These are phyloP conservation scores for Blastobasis lacticolella DNA, from an alignment of 2,888 invertebrate species.

Conservation along the genomic window DNA sequence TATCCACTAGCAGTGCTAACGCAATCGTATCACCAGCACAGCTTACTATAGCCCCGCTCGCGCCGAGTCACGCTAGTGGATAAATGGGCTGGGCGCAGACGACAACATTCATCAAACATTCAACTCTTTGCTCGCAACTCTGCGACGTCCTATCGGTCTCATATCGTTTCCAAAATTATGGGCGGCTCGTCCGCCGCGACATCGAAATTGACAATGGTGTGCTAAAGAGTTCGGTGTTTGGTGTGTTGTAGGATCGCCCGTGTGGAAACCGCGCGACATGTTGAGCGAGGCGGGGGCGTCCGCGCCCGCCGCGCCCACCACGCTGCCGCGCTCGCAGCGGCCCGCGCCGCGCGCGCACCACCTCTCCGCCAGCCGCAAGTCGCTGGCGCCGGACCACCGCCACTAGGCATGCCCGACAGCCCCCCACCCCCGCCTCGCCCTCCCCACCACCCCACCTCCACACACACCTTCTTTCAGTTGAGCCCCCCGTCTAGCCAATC, in stretches of 20 bases:
- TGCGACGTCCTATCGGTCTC: slow-evolving; percentile 54
- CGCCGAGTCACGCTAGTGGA: slow-evolving; percentile 6
- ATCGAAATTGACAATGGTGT: slow-evolving; percentile 28
- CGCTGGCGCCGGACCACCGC: slow-evolving; percentile 68
- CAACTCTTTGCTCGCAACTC: slow-evolving; percentile 65
- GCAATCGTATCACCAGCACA: background rate
- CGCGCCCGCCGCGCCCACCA: slow-evolving; percentile 48
- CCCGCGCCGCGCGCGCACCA: slow-evolving; percentile 60
- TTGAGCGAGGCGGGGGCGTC: slow-evolving; percentile 67
- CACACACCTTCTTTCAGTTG: background rate
- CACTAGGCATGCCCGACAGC: slow-evolving; percentile 34
- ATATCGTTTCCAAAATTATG: slow-evolving; percentile 44
- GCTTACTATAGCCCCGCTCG: background rate
- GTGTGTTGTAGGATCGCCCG: slow-evolving; percentile 94
- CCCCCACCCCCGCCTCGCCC: slow-evolving; percentile 5
- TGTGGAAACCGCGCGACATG: slow-evolving; percentile 98
- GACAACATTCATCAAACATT: slow-evolving; percentile 75
- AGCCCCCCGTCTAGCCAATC: background rate
- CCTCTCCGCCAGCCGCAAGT: slow-evolving; percentile 71
- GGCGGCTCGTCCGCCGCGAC: slow-evolving; percentile 23
- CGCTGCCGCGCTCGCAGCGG: slow-evolving; percentile 63
- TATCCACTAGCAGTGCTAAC: slow-evolving; percentile 8
- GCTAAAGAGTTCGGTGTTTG: slow-evolving; percentile 74
- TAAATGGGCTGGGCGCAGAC: slow-evolving; percentile 18
- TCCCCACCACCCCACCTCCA: background rate